phyloP scores from a whole-genome alignment of 2,797 vertebrate genomes.

The Rhynchotus rufescens region DNA sequence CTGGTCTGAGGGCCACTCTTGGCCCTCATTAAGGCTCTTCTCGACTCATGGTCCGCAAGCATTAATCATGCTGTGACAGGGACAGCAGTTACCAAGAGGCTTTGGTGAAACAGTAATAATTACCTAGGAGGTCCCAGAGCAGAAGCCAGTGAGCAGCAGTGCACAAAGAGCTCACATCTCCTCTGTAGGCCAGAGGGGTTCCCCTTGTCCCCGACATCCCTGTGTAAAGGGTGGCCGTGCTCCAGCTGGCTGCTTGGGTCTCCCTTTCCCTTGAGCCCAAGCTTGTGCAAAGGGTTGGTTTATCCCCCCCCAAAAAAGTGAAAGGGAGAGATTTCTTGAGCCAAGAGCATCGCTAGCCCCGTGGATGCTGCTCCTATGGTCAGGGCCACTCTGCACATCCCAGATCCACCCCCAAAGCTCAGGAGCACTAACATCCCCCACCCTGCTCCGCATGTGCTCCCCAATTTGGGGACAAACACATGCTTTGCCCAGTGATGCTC shows the following conservation, averaged over 20 bases:
- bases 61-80: constrained; percentile 2
- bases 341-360: neutral
- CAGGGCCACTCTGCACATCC: too few relatives aligned
- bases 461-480: neutral
- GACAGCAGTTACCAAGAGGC: neutral
- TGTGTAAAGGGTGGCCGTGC: too few relatives aligned
- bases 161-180: neutral
- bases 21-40: constrained; percentile 52
- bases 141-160: accelerated
- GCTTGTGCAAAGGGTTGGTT: neutral
- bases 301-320: neutral
- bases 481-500: neutral
- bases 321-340: accelerated
- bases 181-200: neutral
- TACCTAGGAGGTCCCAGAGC: neutral
- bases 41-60: neutral
- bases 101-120: neutral
- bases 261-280: neutral
- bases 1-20: neutral
- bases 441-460: too few relatives aligned
- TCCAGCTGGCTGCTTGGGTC: neutral
- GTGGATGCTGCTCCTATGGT: too few relatives aligned
- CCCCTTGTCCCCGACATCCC: neutral
- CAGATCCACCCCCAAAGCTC: neutral
- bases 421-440: too few relatives aligned